A percentile compares a stretch with the other conserved stretches of the same genome.
Conservation (phyloP, 2,888 invertebrate species). For the Orchestes rusci region DNA sequence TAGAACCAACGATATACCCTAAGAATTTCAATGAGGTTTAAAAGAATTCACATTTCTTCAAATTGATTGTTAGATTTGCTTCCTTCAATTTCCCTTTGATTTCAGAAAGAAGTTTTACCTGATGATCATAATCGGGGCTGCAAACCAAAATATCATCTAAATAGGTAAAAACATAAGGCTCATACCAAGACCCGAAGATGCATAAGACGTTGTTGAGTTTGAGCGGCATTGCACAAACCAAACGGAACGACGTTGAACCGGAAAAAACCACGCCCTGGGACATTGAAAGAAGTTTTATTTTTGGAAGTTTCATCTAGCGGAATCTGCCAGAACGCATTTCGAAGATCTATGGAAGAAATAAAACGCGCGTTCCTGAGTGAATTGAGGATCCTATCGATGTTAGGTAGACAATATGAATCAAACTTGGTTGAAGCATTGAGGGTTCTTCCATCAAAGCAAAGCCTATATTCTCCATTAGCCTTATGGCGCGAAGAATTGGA, state of each 20-base stretch:
- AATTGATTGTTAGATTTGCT: conserved; percentile 14
- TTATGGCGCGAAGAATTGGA: conserved; percentile 20
- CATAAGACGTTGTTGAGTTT: conserved; percentile 10
- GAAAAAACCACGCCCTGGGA: conserved; percentile 31
- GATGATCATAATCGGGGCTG: conserved; percentile 19
- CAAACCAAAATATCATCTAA: conserved; percentile 27
- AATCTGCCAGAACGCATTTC: conserved; percentile 20
- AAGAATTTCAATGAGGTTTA: conserved; percentile 1
- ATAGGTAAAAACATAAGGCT: conserved; percentile 16
- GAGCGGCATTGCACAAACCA: conserved; percentile 10
- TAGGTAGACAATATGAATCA: conserved; percentile 17
- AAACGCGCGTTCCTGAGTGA: conserved; percentile 5
- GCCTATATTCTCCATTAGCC: conserved; percentile 11
- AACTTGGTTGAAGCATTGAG: conserved; percentile 14
- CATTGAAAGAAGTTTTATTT: conserved; percentile 33
- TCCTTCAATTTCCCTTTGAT: conserved; percentile 6
- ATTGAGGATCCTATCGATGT: conserved; percentile 19
- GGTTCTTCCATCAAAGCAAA: conserved; percentile 16
- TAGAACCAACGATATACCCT: conserved; percentile 5
- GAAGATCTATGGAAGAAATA: conserved; percentile 19
- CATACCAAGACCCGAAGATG: conserved; percentile 13
- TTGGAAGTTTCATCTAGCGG: conserved; percentile 9
- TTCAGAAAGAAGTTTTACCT: conserved; percentile 18
- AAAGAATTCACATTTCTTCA: conserved; percentile 6
- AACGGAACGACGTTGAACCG: conserved; percentile 17